Percentiles rank a stretch among this genome's conserved stretches.
Conservation (phyloP, 2,113 vertebrate species). For the Capreolus pygargus region DNA sequence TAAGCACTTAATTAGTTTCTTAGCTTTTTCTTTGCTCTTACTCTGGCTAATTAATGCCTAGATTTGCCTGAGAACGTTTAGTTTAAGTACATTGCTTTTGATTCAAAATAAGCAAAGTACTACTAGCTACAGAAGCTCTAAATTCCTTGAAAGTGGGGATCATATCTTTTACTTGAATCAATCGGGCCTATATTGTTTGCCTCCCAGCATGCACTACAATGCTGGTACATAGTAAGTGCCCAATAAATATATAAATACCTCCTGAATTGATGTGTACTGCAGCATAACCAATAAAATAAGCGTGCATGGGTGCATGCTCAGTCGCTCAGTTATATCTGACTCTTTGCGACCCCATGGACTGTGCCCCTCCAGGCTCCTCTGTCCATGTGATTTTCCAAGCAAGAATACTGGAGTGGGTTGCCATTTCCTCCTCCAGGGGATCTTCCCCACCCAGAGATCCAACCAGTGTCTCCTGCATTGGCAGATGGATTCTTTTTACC, state of each 20-base stretch:
- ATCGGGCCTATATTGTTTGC: not conserved
- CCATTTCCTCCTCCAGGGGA: not conserved
- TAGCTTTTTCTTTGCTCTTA: conserved; percentile 2
- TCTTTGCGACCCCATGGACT: not conserved
- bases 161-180: not conserved
- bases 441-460: not conserved
- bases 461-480: not conserved
- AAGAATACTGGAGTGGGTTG: not conserved
- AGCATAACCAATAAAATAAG: not conserved
- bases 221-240: not conserved
- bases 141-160: not conserved
- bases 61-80: conserved; percentile 18
- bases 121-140: not conserved
- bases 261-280: not conserved
- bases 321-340: not conserved
- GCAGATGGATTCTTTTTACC: not conserved
- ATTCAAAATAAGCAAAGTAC: conserved; percentile 12
- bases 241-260: not conserved
- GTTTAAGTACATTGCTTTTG: not conserved
- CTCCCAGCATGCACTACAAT: not conserved
- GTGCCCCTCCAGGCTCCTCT: not conserved
- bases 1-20: not conserved
- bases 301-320: not conserved
- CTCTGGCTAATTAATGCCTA: not conserved
- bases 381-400: not conserved